Evolutionary conservation across 2,113 vertebrate genomes (phyloP).

Genomic region (Anas platyrhynchos): DNA sequence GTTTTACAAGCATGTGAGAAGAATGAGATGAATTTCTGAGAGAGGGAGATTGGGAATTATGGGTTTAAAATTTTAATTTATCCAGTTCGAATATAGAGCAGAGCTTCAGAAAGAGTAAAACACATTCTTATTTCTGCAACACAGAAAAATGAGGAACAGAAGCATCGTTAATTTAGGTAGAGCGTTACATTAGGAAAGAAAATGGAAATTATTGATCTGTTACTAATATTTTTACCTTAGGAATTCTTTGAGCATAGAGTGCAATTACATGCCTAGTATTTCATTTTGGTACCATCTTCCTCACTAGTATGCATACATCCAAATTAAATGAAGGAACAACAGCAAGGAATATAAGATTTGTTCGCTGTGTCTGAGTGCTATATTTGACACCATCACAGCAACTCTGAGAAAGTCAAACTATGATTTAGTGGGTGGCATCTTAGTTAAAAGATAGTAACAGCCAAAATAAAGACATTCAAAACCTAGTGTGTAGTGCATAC

Average conservation of each 20-base stretch:
- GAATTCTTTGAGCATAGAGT: neutral
- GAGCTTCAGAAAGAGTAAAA: neutral
- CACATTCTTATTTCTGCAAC: neutral
- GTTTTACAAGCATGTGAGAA: neutral
- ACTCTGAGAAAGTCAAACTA: neutral
- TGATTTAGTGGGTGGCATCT: neutral
- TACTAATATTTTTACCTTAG: slow-evolving; percentile 22
- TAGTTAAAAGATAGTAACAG: neutral
- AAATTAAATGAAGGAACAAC: neutral
- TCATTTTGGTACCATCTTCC: neutral
- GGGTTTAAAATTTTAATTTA: slow-evolving; percentile 43
- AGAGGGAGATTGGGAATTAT: neutral
- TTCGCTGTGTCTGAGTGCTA: neutral
- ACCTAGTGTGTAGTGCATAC: neutral
- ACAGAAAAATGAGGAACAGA: neutral
- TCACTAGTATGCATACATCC: neutral
- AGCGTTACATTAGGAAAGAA: slow-evolving; percentile 2
- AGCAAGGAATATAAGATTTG: neutral
- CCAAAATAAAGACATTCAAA: slow-evolving; percentile 29
- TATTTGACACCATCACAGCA: neutral
- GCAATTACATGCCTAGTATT: neutral
- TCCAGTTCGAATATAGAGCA: neutral
- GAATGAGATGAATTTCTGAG: neutral
- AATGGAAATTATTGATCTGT: slow-evolving; percentile 21
- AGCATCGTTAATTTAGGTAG: neutral